These are phyloP conservation scores for Hyperoplus lanceolatus DNA, from an alignment of 2,797 vertebrate species.

Conservation along the genomic window DNA sequence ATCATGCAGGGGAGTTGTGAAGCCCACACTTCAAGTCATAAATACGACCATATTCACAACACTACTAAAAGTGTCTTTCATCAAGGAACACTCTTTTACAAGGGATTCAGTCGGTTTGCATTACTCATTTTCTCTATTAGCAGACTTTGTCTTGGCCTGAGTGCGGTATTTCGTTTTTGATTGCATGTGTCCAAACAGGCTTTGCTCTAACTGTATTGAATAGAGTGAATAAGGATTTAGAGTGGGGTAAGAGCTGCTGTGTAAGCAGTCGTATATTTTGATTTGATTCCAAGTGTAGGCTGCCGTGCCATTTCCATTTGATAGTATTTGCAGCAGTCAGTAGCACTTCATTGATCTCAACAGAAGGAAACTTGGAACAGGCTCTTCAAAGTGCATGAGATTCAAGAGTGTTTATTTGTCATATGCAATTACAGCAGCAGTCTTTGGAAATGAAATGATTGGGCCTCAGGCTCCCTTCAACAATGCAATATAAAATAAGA, in stretches of 20 bases:
- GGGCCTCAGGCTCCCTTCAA: too few species aligned
- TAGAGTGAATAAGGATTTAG: not conserved
- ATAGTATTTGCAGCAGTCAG: conserved; percentile 20
- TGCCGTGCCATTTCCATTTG: conserved; percentile 33
- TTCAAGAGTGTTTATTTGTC: too few species aligned
- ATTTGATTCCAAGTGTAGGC: conserved; percentile 19
- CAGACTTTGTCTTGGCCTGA: not conserved
- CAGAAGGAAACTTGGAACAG: conserved; percentile 11
- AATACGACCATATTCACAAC: not conserved
- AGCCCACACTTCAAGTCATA: not conserved
- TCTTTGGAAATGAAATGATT: too few species aligned
- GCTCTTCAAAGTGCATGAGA: conserved; percentile 3
- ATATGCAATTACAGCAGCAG: too few species aligned
- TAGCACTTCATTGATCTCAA: conserved; percentile 36
- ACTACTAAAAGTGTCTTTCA: not conserved
- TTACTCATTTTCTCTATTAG: too few species aligned
- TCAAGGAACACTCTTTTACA: not conserved
- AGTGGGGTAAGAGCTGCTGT: conserved; percentile 22
- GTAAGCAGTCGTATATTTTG: conserved; percentile 27
- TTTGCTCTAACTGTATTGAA: conserved; percentile 12
- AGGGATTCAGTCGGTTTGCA: not conserved
- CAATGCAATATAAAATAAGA: too few species aligned
- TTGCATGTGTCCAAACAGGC: conserved; percentile 16
- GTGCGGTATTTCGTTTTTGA: not conserved
- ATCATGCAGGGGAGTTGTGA: not conserved